These are phyloP conservation scores for Caenorhabditis panamensis DNA, from an alignment of 2,888 invertebrate species.

Conservation along the genomic window DNA sequence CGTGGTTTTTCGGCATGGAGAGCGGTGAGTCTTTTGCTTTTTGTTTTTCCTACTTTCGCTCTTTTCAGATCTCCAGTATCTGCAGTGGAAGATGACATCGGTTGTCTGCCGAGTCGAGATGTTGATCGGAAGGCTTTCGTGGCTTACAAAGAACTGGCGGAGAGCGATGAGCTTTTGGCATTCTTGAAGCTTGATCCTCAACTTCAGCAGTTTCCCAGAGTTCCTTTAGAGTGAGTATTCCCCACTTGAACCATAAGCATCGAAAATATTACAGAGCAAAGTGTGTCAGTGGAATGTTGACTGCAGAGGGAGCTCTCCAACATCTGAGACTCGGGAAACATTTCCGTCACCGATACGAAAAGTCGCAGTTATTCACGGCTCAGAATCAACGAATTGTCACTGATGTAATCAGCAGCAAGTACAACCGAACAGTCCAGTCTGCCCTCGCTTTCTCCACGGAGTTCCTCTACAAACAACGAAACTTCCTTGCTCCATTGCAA, in stretches of 20 bases:
- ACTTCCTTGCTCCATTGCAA: conserved; percentile 37
- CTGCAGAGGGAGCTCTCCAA: conserved; percentile 89
- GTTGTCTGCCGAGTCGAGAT: conserved; percentile 66
- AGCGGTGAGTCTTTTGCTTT: conserved; percentile 60
- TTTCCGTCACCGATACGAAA: conserved; percentile 82
- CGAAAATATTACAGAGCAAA: conserved; percentile 67
- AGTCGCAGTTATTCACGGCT: conserved; percentile 61
- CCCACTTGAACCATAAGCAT: too few relatives aligned
- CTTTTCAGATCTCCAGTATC: conserved; percentile 64
- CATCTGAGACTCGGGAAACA: conserved; percentile 88
- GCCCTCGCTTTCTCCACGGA: conserved; percentile 88
- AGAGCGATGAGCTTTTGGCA: conserved; percentile 61
- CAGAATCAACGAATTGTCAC: conserved; percentile 51
- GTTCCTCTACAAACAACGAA: conserved; percentile 83
- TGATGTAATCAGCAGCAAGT: conserved; percentile 86
- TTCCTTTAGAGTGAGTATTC: conserved; percentile 67
- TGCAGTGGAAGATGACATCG: conserved; percentile 51
- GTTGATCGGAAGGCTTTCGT: conserved; percentile 66
- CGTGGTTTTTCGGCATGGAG: conserved; percentile 74
- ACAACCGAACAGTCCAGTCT: conserved; percentile 93
- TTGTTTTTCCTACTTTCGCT: too few relatives aligned
- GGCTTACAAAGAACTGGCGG: conserved; percentile 59
- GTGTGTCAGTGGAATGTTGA: conserved; percentile 85
- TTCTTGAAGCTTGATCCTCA: conserved; percentile 67
- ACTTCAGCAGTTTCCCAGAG: conserved; percentile 48